These are phyloP conservation scores for Meta bourneti DNA, from an alignment of 2,888 invertebrate species.

Conservation along the genomic window DNA sequence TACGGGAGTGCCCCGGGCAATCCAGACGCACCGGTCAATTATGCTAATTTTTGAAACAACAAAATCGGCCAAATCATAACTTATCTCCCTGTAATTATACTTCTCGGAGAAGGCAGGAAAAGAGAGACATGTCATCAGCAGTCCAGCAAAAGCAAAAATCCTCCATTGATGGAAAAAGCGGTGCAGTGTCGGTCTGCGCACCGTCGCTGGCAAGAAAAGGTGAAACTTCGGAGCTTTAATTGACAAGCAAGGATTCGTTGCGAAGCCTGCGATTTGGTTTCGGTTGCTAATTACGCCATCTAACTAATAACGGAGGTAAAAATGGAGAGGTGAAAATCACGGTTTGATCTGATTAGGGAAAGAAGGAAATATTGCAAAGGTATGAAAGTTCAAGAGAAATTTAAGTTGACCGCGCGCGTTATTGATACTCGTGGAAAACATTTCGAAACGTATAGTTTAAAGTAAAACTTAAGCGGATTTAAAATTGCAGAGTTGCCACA, in stretches of 20 bases:
- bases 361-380: neutral
- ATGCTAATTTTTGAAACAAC: neutral
- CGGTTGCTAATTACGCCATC: conserved; percentile 4
- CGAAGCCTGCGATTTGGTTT: neutral
- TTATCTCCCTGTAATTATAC: neutral
- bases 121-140: neutral
- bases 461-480: too few relatives aligned
- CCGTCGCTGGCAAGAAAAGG: neutral
- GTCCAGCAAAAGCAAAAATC: neutral
- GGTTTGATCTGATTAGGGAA: neutral
- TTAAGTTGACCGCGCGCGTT: too few relatives aligned
- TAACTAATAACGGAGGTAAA: conserved; percentile 16
- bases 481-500: too few relatives aligned
- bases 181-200: neutral
- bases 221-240: conserved; percentile 1
- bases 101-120: neutral
- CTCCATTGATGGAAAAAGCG: neutral
- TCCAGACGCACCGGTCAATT: neutral
- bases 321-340: neutral
- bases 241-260: conserved; percentile 27
- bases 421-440: too few relatives aligned
- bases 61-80: neutral
- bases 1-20: too few relatives aligned
- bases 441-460: too few relatives aligned
- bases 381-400: too few relatives aligned